Evolutionary conservation across 2,888 invertebrate genomes (phyloP).

Genomic region (Protophormia terraenovae): DNA sequence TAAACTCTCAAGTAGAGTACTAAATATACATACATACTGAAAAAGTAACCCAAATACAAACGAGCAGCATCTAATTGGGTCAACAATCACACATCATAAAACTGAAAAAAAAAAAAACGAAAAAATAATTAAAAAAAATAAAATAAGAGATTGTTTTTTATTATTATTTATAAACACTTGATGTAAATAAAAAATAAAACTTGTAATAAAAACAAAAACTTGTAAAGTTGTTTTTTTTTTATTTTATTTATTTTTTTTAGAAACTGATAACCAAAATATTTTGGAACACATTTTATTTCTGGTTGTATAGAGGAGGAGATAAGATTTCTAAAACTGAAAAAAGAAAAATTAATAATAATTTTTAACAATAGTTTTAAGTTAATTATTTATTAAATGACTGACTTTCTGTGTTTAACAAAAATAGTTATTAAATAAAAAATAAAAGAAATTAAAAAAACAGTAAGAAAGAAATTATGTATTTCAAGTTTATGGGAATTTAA

Average conservation of each 20-base stretch:
- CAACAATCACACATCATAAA: constrained; percentile 52
- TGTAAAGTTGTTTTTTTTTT: constrained; percentile 21
- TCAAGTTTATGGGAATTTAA: constrained; percentile 63
- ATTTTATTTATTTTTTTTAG: background rate
- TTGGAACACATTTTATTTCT: background rate
- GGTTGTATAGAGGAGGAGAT: constrained; percentile 15
- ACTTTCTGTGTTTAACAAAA: constrained; percentile 6
- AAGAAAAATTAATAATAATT: background rate
- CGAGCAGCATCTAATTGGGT: constrained; percentile 54
- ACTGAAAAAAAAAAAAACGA: constrained; percentile 1
- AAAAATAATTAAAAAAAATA: background rate
- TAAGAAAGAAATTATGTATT: constrained; percentile 49
- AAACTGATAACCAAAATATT: constrained; percentile 45
- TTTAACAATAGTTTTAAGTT: background rate
- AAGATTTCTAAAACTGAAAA: constrained; percentile 31
- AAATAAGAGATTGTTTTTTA: constrained; percentile 18
- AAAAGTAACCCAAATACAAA: constrained; percentile 36
- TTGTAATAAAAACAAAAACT: constrained; percentile 10
- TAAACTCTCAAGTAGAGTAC: background rate
- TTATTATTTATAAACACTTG: constrained; percentile 35
- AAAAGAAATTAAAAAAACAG: no score
- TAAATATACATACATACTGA: background rate
- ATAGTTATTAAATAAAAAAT: background rate
- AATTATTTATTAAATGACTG: background rate
- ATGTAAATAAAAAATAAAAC: constrained; percentile 34